phyloP scores from a whole-genome alignment of 2,113 vertebrate species.

The Xenopus borealis region DNA sequence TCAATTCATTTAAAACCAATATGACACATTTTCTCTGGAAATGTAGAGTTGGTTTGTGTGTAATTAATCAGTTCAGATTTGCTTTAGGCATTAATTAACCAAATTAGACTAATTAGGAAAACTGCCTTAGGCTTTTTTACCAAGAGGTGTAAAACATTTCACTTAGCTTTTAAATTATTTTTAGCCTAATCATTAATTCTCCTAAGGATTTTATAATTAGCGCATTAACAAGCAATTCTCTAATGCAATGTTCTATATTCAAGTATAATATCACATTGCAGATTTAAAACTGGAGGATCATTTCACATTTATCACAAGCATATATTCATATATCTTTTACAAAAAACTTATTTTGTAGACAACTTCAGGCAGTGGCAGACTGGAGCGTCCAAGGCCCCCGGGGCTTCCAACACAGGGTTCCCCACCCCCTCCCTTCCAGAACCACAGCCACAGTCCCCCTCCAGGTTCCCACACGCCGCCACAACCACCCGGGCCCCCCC shows the following conservation, averaged over 20 bases:
- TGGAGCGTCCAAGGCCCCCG: too few relatives aligned
- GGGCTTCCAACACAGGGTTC: too few relatives aligned
- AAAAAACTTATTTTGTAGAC: background rate
- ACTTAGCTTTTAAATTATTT: constrained; percentile 52
- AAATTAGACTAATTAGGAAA: constrained; percentile 52
- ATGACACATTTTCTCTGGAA: constrained; percentile 47
- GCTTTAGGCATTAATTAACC: constrained; percentile 54
- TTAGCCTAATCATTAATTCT: constrained; percentile 47
- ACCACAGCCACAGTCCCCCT: too few relatives aligned
- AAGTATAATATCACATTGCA: background rate
- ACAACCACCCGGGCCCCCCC: too few relatives aligned
- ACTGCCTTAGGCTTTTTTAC: constrained; percentile 55
- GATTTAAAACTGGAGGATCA: background rate
- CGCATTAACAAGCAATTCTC: constrained; percentile 36
- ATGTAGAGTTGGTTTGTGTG: constrained; percentile 32
- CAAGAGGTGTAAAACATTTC: constrained; percentile 52
- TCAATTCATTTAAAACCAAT: constrained; percentile 56
- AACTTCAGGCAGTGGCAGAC: too few relatives aligned
- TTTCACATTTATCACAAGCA: background rate
- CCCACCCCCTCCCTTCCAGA: too few relatives aligned
- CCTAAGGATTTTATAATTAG: constrained; percentile 51
- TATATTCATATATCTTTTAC: background rate
- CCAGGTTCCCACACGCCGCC: too few relatives aligned
- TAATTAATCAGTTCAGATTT: constrained; percentile 56
- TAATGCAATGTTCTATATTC: background rate